These are phyloP conservation scores for Heterodera filipjevi DNA, from an alignment of 2,888 invertebrate genomes.

Conservation along the genomic window DNA sequence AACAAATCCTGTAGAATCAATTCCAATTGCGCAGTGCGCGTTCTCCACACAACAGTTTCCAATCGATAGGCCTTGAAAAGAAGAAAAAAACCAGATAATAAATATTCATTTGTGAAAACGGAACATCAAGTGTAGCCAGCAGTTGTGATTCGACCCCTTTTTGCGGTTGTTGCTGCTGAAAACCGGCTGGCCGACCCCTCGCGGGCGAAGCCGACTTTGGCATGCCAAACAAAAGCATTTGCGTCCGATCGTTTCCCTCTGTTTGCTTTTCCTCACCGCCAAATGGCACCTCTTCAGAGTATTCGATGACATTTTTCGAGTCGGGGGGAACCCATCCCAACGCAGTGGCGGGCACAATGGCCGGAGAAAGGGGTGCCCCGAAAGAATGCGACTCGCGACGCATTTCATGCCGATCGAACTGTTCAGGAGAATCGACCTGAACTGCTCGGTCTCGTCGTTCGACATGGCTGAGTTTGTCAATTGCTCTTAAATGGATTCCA, in stretches of 20 bases:
- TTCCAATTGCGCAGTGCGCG: constrained; percentile 63
- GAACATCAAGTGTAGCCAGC: constrained; percentile 18
- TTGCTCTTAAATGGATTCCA: neutral
- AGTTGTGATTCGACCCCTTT: constrained; percentile 6
- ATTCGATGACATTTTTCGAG: neutral
- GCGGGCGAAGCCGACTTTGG: constrained; percentile 9
- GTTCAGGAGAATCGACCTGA: neutral
- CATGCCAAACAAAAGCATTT: neutral
- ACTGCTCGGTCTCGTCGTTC: neutral
- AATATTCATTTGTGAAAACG: too few relatives aligned
- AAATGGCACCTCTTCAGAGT: neutral
- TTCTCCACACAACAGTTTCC: constrained; percentile 64
- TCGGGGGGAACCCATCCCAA: constrained; percentile 1
- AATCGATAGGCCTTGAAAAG: constrained; percentile 59
- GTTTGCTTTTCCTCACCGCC: neutral
- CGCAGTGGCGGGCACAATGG: constrained; percentile 12
- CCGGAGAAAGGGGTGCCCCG: neutral
- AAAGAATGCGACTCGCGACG: neutral
- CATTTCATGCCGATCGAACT: neutral
- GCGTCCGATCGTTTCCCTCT: neutral
- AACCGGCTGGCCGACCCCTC: neutral
- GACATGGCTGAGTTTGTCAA: neutral
- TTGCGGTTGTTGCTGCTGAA: neutral
- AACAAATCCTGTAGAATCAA: constrained; percentile 60
- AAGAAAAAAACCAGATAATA: neutral